Base-by-base conservation (phyloP, 2,113 vertebrate species). In the Gopherus flavomarginatus region DNA sequence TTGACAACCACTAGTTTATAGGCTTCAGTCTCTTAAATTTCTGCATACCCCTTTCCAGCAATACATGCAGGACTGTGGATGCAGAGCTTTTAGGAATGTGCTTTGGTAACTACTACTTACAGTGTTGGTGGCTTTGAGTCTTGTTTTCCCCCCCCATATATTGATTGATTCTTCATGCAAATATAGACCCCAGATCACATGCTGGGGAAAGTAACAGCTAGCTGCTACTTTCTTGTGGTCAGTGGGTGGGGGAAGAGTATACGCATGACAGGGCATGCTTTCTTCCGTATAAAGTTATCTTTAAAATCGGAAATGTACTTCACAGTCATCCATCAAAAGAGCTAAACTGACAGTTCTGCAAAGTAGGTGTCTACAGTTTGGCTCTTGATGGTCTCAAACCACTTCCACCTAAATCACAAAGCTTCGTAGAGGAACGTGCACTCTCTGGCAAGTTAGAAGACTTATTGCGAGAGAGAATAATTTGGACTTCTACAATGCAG, bases 251-350 rank as follows among this genome's bases (percentile, higher is more conserved):
- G 3, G 57, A 81, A 19, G 57, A 56, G 69, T 29, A 19, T 0
- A 0, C 21, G 2, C 11, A 0, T 12, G 62, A 17, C 22, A 65
- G 88, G 72, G 82, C 0, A 0, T 85, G 88, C 62, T 31, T 21
- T 53, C 38, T 56, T 59, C 75, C 3, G 3, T 3, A 8, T 44
- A 22, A 82, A 8, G 17, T 72, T 1, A 87, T 59, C 92, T 95
- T 54, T 81, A 22, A 31, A 50, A 31, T 65, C 83, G 9, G 47
- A 8, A 5, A n/a, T 31, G 29, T 89, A 81, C 69, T 81, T 1
- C 24, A 90, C 85, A 85, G 77, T 38, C 14, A 16, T 89, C 81
- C 3, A 4, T 49, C 90, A 53, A 62, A 54, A 21, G 16, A 79
- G 19, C 79, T 82, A 52, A 57, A 65, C 0, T 0, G 27, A 24